A percentile compares a stretch with the other conserved stretches of the same genome.
phyloP scores from a whole-genome alignment of 2,797 vertebrate species.

The Carduelis carduelis region DNA sequence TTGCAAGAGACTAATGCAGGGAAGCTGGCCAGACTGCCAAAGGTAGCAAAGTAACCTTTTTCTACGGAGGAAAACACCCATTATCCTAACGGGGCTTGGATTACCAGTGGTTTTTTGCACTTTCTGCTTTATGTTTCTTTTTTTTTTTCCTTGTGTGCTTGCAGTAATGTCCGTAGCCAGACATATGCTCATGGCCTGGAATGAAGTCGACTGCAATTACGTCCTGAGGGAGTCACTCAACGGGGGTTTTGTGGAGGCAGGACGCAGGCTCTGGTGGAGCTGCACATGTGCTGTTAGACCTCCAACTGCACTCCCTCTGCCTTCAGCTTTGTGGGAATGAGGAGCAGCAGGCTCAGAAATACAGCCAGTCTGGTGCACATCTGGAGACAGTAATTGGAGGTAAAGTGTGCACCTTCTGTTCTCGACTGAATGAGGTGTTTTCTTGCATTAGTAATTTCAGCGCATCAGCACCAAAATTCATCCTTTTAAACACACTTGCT shows the following conservation, averaged over 20 bases:
- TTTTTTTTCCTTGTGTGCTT: background rate
- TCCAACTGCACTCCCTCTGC: background rate
- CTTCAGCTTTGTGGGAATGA: background rate
- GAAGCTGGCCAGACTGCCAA: background rate
- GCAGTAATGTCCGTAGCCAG: background rate
- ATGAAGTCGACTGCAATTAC: background rate
- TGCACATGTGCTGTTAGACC: conserved; percentile 13
- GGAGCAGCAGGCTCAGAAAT: background rate
- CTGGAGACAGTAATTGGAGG: conserved; percentile 11
- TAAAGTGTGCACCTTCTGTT: background rate
- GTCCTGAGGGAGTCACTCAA: background rate
- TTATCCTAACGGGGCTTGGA: background rate
- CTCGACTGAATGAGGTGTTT: background rate
- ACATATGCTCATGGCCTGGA: background rate
- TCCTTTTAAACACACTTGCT: background rate
- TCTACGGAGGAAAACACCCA: background rate
- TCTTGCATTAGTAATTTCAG: background rate
- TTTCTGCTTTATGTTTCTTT: background rate
- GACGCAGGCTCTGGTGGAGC: background rate
- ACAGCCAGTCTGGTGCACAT: background rate
- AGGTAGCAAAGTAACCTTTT: background rate
- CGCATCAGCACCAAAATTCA: background rate
- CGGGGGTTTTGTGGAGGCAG: background rate
- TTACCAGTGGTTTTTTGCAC: background rate
- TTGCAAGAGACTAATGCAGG: background rate